Conservation (phyloP, 1,140 invertebrate genomes). For the Megalopta genalis region DNA sequence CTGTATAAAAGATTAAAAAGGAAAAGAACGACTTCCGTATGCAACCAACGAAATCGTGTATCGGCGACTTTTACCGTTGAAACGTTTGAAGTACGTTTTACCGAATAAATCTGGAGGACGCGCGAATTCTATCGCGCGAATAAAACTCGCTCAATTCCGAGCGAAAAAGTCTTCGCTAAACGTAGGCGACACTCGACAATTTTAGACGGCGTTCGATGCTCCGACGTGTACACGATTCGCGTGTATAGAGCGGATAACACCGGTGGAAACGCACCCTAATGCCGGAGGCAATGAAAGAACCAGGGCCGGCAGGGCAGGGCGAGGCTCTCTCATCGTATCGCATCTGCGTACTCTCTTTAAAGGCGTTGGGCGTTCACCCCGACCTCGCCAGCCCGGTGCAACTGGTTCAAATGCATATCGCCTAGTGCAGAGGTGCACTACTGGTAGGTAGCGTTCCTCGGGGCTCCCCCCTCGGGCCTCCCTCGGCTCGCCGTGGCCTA, state of each 20-base stretch:
- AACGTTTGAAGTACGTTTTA: too few relatives aligned
- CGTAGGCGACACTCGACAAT: too few relatives aligned
- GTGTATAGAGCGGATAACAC: constrained; percentile 1
- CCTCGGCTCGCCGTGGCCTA: constrained; percentile 34
- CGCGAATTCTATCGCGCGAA: too few relatives aligned
- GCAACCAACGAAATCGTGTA: too few relatives aligned
- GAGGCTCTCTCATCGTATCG: constrained; percentile 51
- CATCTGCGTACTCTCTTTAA: constrained; percentile 75
- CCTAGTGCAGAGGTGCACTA: constrained; percentile 73
- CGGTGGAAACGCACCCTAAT: constrained; percentile 66
- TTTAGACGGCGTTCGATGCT: too few relatives aligned
- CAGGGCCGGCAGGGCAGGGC: constrained; percentile 68
- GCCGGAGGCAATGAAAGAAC: constrained; percentile 69
- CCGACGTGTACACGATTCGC: not conserved
- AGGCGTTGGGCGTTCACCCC: constrained; percentile 79
- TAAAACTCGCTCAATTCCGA: not conserved
- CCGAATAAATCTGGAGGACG: too few relatives aligned
- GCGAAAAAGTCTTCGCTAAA: too few relatives aligned
- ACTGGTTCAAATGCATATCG: constrained; percentile 76
- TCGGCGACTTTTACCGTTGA: too few relatives aligned
- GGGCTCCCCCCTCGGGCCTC: not conserved
- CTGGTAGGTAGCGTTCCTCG: constrained; percentile 59
- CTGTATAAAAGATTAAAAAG: too few relatives aligned
- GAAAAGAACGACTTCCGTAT: too few relatives aligned
- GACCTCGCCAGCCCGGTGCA: constrained; percentile 76